These are phyloP conservation scores for Taenaris catops DNA, from an alignment of 2,888 invertebrate genomes.

Conservation along the genomic window DNA sequence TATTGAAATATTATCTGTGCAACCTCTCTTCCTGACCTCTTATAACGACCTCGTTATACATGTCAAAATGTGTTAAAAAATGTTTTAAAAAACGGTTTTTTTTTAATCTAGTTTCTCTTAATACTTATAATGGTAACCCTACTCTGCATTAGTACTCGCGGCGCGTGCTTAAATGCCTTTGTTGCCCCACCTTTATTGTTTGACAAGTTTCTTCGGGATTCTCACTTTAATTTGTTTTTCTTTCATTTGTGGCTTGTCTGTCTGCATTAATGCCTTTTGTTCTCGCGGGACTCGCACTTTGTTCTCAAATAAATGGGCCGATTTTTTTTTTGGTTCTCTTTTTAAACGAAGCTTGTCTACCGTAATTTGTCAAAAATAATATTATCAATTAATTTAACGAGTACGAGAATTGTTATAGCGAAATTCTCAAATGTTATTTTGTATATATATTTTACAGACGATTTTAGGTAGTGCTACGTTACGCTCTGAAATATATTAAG, in stretches of 20 bases:
- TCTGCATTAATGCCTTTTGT: constrained; percentile 22
- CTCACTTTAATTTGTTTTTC: constrained; percentile 22
- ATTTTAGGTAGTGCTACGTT: too few species aligned
- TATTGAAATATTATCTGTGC: too few species aligned
- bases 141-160: constrained; percentile 16
- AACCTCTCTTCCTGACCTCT: not conserved
- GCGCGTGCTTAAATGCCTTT: constrained; percentile 13
- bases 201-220: constrained; percentile 22
- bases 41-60: not conserved
- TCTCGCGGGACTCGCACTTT: constrained; percentile 8
- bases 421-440: too few species aligned
- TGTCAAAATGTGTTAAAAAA: not conserved
- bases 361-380: constrained; percentile 3
- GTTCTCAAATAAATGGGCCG: constrained; percentile 11
- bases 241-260: constrained; percentile 18
- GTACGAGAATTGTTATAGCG: too few species aligned
- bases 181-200: constrained; percentile 21
- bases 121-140: constrained; percentile 8
- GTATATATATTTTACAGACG: too few species aligned
- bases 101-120: too few species aligned
- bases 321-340: too few species aligned
- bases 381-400: constrained; percentile 3
- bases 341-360: constrained; percentile 1
- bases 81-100: too few species aligned
- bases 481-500: too few species aligned